Conservation (phyloP, 2,797 vertebrate genomes). For the Halcyon badia region DNA sequence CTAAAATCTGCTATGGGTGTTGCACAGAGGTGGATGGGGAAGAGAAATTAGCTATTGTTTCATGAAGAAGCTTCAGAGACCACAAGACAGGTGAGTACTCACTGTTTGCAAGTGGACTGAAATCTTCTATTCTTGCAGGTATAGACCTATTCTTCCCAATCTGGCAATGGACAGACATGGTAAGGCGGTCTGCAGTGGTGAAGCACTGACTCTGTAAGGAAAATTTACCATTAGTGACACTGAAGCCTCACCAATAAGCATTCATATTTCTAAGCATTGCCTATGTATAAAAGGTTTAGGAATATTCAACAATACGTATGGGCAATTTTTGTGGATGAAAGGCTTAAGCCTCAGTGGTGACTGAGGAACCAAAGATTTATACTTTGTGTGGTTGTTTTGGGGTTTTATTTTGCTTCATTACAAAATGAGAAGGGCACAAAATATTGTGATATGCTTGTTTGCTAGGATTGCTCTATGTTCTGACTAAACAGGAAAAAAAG, state of each 20-base stretch:
- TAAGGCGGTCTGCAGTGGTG: slow-evolving; percentile 19
- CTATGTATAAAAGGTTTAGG: neutral
- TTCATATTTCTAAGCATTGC: neutral
- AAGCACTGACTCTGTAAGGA: slow-evolving; percentile 63
- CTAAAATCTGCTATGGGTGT: neutral
- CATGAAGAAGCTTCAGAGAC: neutral
- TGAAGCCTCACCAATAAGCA: neutral
- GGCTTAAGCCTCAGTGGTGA: neutral
- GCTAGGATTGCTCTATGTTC: neutral
- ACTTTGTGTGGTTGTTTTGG: neutral
- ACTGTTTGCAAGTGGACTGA: slow-evolving; percentile 71
- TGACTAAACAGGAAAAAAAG: neutral
- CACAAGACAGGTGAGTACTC: slow-evolving; percentile 46
- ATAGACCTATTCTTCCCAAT: neutral
- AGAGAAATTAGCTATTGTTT: neutral
- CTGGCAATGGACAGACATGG: slow-evolving; percentile 60
- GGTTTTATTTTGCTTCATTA: neutral
- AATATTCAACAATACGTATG: neutral
- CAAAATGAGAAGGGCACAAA: neutral
- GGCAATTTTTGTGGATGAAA: neutral
- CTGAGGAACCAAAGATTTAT: neutral
- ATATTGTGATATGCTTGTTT: neutral
- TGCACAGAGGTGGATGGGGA: neutral
- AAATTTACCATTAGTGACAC: neutral
- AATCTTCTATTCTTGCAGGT: neutral